phyloP scores from a whole-genome alignment of 1,140 invertebrate genomes.

The Drosophila willistoni region DNA sequence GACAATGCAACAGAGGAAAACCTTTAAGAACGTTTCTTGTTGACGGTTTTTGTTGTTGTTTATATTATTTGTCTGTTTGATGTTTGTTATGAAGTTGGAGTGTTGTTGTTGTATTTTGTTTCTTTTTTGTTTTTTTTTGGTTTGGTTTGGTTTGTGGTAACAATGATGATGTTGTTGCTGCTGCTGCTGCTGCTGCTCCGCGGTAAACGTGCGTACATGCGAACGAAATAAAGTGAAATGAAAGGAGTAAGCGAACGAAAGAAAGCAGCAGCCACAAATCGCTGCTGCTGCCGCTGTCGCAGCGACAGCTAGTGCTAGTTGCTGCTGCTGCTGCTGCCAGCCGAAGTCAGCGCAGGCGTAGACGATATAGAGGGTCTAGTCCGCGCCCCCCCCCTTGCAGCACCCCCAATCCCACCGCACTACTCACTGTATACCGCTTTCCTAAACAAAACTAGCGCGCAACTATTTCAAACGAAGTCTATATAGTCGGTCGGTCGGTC shows the following conservation, averaged over 20 bases:
- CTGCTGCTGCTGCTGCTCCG: slow-evolving; percentile 65
- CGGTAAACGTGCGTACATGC: slow-evolving; percentile 82
- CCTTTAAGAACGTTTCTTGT: slow-evolving; percentile 19
- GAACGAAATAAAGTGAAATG: slow-evolving; percentile 83
- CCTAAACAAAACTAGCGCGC: slow-evolving; percentile 47
- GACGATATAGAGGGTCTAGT: slow-evolving; percentile 24
- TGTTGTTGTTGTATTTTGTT: neutral
- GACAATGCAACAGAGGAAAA: neutral
- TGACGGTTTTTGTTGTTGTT: slow-evolving; percentile 20
- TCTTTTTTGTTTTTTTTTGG: slow-evolving; percentile 37
- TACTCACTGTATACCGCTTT: slow-evolving; percentile 5
- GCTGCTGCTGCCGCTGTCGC: slow-evolving; percentile 50
- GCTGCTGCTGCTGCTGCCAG: slow-evolving; percentile 23
- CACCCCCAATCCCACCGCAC: neutral
- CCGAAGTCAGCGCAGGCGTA: slow-evolving; percentile 51
- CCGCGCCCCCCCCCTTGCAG: slow-evolving; percentile 23
- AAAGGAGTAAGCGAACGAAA: slow-evolving; percentile 83
- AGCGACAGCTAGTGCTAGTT: slow-evolving; percentile 26
- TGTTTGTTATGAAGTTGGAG: neutral
- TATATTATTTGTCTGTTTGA: slow-evolving; percentile 15
- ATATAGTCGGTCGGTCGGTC: slow-evolving; percentile 1
- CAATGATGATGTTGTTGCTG: slow-evolving; percentile 18
- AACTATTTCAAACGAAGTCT: slow-evolving; percentile 41
- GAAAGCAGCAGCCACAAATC: slow-evolving; percentile 81
- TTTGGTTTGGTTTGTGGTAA: slow-evolving; percentile 15